Percentiles rank a stretch among this genome's conserved stretches.
Conservation (phyloP, 2,113 vertebrate genomes). For the Seriola quinqueradiata region DNA sequence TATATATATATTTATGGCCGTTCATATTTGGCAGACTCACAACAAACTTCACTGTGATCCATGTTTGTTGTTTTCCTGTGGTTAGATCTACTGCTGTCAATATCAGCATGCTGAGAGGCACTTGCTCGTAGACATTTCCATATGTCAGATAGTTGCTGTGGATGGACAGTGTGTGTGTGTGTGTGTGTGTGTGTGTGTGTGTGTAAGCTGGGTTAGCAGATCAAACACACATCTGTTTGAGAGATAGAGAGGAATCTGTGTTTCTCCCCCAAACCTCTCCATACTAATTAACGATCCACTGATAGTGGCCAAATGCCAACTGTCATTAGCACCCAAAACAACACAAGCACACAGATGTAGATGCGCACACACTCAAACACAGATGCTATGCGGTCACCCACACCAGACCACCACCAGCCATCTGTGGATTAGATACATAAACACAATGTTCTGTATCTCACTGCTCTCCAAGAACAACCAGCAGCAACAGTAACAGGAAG, state of each 20-base stretch:
- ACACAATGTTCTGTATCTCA: slow-evolving; percentile 15
- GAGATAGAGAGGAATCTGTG: slow-evolving; percentile 76
- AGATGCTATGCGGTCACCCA: slow-evolving; percentile 63
- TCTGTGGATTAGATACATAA: slow-evolving; percentile 57
- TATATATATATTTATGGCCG: background rate
- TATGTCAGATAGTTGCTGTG: slow-evolving; percentile 60
- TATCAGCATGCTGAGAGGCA: slow-evolving; percentile 44
- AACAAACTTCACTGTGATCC: slow-evolving; percentile 18
- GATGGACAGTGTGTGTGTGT: slow-evolving; percentile 36
- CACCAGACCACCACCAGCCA: slow-evolving; percentile 50
- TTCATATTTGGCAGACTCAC: slow-evolving; percentile 17
- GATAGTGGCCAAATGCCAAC: slow-evolving; percentile 81
- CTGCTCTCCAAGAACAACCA: background rate
- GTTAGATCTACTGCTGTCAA: slow-evolving; percentile 54
- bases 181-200: slow-evolving; percentile 27
- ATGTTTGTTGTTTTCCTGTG: slow-evolving; percentile 33
- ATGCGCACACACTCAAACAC: slow-evolving; percentile 49
- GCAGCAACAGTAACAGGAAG: background rate
- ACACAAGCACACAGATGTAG: slow-evolving; percentile 73
- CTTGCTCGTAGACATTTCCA: slow-evolving; percentile 62
- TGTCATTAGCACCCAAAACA: slow-evolving; percentile 75
- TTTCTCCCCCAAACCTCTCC: slow-evolving; percentile 84
- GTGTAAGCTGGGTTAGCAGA: slow-evolving; percentile 70
- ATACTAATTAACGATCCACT: slow-evolving; percentile 86
- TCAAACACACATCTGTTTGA: slow-evolving; percentile 85